Evolutionary conservation across 2,113 vertebrate genomes (phyloP).

Genomic region (Hippocampus comes): DNA sequence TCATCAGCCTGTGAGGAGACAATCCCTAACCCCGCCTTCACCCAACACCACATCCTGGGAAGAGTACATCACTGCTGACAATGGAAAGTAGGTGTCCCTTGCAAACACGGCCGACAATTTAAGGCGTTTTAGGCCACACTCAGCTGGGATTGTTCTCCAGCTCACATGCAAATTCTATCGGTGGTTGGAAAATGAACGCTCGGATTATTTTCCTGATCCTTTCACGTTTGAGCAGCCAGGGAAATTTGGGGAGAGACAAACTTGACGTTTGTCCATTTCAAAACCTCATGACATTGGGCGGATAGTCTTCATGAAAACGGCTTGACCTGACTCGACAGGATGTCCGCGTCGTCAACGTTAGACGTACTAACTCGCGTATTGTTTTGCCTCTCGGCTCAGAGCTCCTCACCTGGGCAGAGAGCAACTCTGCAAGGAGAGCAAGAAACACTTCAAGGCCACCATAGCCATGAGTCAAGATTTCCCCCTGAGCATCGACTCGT

Average conservation of each 20-base stretch:
- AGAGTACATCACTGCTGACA: constrained; percentile 93
- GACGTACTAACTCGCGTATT: constrained; percentile 4
- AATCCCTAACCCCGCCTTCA: constrained; percentile 86
- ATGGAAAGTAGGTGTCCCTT: constrained; percentile 82
- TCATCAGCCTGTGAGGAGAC: constrained; percentile 83
- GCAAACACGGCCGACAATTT: background rate
- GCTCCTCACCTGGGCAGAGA: constrained; percentile 95
- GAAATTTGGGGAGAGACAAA: background rate
- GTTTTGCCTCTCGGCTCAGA: constrained; percentile 61
- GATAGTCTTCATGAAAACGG: background rate
- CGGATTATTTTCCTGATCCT: background rate
- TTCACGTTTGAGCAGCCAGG: background rate
- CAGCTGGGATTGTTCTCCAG: background rate
- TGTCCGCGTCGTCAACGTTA: background rate
- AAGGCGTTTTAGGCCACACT: background rate
- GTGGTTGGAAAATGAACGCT: background rate
- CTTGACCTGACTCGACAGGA: background rate
- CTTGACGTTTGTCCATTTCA: background rate
- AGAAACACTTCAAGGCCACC: constrained; percentile 98
- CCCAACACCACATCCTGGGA: constrained; percentile 96
- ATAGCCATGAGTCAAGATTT: constrained; percentile 99
- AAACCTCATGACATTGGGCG: too few species aligned
- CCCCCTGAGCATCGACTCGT: constrained; percentile 95
- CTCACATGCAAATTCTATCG: background rate
- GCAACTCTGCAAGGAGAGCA: constrained; percentile 96